These are phyloP conservation scores for Rhadina sibilatrix DNA, from an alignment of 2,113 vertebrate genomes.

Conservation along the genomic window DNA sequence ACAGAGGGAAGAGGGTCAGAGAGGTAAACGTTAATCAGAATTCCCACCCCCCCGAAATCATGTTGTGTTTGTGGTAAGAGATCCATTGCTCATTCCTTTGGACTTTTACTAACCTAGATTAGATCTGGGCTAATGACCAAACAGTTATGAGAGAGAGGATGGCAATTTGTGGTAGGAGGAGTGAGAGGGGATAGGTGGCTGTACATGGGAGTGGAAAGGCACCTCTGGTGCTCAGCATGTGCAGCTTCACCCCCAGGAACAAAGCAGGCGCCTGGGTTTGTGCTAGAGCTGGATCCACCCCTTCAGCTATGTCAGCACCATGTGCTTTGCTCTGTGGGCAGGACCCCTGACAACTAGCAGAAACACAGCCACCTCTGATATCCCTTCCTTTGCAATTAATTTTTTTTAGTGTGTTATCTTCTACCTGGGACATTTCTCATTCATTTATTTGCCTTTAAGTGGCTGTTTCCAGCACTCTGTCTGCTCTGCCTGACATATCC, in stretches of 20 bases:
- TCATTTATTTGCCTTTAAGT: conserved; percentile 10
- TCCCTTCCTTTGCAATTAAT: not conserved
- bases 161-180: not conserved
- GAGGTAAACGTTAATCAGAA: not conserved
- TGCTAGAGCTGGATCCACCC: not conserved
- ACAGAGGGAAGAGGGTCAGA: not conserved
- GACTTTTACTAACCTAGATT: not conserved
- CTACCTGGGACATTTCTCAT: not conserved
- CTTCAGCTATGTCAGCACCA: not conserved
- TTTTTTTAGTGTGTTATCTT: not conserved
- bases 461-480: not conserved
- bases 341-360: not conserved
- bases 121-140: not conserved
- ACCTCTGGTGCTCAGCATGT: not conserved
- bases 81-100: not conserved
- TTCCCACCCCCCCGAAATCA: not conserved
- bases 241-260: not conserved
- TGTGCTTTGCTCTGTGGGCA: not conserved
- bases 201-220: not conserved
- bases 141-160: not conserved
- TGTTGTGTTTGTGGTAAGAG: not conserved
- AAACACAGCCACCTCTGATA: not conserved
- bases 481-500: not conserved
- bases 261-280: fast-evolving
- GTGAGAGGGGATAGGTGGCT: not conserved